These are phyloP conservation scores for Apostichopus japonicus DNA, from an alignment of 35 echinoderm and acorn worm species.

Conservation along the genomic window DNA sequence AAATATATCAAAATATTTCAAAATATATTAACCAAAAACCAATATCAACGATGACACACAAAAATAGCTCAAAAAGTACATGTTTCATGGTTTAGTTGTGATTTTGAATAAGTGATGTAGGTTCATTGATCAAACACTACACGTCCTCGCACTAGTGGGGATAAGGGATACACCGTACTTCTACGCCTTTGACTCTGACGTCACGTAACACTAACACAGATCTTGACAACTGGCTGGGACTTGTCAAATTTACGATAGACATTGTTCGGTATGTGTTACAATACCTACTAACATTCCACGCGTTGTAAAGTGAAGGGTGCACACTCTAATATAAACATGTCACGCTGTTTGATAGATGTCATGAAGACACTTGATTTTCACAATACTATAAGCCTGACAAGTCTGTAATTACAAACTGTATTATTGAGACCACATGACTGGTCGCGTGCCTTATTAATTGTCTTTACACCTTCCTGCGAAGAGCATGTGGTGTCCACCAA, in stretches of 20 bases:
- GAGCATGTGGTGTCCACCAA: neutral
- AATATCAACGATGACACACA: too few relatives aligned
- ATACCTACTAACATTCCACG: conserved; percentile 9
- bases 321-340: conserved; percentile 9
- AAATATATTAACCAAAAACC: too few relatives aligned
- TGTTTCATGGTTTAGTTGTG: too few relatives aligned
- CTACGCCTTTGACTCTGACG: too few relatives aligned
- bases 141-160: too few relatives aligned
- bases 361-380: neutral
- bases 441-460: conserved; percentile 17
- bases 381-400: neutral
- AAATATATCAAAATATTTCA: too few relatives aligned
- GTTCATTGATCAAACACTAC: too few relatives aligned
- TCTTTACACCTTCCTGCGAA: conserved; percentile 15
- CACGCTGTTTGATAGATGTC: conserved; percentile 10
- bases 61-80: too few relatives aligned
- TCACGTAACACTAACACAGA: too few relatives aligned
- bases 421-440: conserved; percentile 20
- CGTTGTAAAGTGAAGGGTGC: neutral
- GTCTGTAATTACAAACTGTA: conserved; percentile 33
- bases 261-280: neutral
- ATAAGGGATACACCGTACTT: too few relatives aligned
- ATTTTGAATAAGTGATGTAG: too few relatives aligned
- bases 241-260: neutral
- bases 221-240: neutral